Evolutionary conservation across 1,140 invertebrate genomes (phyloP), one percentile per base, ranked within the genome.

Genomic region (Pogonomyrmex barbatus): DNA sequence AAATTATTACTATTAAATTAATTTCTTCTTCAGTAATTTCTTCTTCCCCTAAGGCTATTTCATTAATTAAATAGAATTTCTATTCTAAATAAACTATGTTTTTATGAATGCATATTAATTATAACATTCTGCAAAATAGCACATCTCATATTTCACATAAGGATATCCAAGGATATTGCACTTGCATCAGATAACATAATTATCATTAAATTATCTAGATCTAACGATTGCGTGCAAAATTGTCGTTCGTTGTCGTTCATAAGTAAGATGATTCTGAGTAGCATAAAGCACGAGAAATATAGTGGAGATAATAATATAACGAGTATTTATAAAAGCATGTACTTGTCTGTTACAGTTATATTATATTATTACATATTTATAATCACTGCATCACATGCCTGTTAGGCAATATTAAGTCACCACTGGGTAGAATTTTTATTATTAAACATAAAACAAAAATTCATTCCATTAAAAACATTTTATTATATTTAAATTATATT

Each of bases 181-280:
- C 70, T 75, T 17, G 71, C 36, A 36, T 75, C 36, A 56, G 17
- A 54, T 56, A 56, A 75, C 10, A 24, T 39, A 47, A 42, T n/a
- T n/a, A n/a, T 56, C 71, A 39, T 75, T 75, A 75, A 56, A 56
- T 52, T 75, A 75, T 75, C 33, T 73, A 73, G 33, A 73, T 73
- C 30, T 39, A 73, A 75, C 33, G 36, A 56, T 33, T 39, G 52
- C 52, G 9, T 75, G 10, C 50, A 56, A 39, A 56, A 75, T 42
- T 75, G 30, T 54, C 17, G 33, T 73, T 73, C 52, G n/a, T 75
- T 17, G 70, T 50, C 24, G 24, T 24, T 24, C n/a, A 73, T 33
- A 9, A 33, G 52, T 75, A 75, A 75, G 10, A 75, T 54, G 71
- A 75, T 75, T n/a, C 36, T 36, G n/a, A 24, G n/a, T 6, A 56